A percentile compares a stretch with the other conserved stretches of the same genome.
These are phyloP conservation scores for Actinia equina DNA, from an alignment of 64 coral and sea anemone species.

Conservation along the genomic window DNA sequence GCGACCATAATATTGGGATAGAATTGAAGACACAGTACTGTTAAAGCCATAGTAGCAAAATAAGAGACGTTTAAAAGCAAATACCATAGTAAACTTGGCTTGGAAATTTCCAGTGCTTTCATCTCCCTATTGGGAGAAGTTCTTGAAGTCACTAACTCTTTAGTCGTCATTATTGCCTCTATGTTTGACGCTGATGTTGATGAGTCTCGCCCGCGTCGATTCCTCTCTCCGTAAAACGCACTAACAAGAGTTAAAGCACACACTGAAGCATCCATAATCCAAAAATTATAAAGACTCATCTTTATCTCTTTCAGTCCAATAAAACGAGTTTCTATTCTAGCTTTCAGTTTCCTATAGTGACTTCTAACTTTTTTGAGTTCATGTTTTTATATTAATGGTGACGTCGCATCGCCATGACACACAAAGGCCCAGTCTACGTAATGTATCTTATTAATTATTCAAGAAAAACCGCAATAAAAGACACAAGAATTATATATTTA, in stretches of 20 bases:
- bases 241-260: constrained; percentile 63
- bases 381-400: too few species aligned
- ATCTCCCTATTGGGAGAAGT: neutral
- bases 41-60: constrained; percentile 68
- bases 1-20: constrained; percentile 56
- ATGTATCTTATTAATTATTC: too few species aligned
- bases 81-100: constrained; percentile 46
- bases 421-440: too few species aligned
- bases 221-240: constrained; percentile 74
- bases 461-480: too few species aligned
- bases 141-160: neutral
- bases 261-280: constrained; percentile 81
- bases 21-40: constrained; percentile 64
- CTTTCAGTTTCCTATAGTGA: too few species aligned
- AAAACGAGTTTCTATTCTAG: too few species aligned
- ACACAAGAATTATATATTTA: too few species aligned
- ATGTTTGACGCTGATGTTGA: too few species aligned
- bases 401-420: too few species aligned
- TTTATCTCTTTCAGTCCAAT: neutral
- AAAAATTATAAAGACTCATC: constrained; percentile 82
- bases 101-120: constrained; percentile 4
- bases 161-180: neutral
- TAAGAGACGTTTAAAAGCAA: constrained; percentile 65
- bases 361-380: too few species aligned
- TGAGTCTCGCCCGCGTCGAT: constrained; percentile 13